Conservation (phyloP, 2,888 invertebrate genomes). For the Azorinus chamasolen region DNA sequence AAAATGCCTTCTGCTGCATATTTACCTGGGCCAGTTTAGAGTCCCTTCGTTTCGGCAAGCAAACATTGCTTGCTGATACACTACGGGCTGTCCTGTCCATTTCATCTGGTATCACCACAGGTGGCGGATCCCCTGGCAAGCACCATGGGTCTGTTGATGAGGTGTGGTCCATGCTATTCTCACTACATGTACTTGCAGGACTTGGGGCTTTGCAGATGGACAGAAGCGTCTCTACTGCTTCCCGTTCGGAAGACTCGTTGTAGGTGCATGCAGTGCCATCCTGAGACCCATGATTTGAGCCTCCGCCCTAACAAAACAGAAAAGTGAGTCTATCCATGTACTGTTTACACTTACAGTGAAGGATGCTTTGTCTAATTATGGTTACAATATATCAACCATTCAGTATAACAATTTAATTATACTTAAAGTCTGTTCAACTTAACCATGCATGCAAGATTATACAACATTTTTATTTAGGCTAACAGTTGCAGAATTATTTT, state of each 20-base stretch:
- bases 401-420: too few species aligned
- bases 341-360: too few species aligned
- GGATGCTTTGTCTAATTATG: too few species aligned
- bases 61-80: neutral
- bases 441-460: too few species aligned
- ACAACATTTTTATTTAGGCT: too few species aligned
- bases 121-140: constrained; percentile 41
- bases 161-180: constrained; percentile 45
- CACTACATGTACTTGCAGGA: constrained; percentile 41
- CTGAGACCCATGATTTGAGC: too few species aligned
- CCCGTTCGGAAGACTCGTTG: constrained; percentile 72
- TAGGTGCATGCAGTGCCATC: constrained; percentile 15
- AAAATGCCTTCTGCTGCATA: too few species aligned
- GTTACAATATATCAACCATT: too few species aligned
- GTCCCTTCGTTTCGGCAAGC: constrained; percentile 14
- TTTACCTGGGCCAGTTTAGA: constrained; percentile 52
- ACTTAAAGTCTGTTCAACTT: too few species aligned
- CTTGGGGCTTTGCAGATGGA: constrained; percentile 75
- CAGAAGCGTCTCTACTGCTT: constrained; percentile 86
- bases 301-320: too few species aligned
- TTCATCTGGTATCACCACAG: constrained; percentile 16
- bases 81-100: constrained; percentile 3
- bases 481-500: too few species aligned
- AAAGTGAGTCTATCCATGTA: too few species aligned
- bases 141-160: constrained; percentile 42